Conservation (phyloP, 2,113 vertebrate genomes). For the Lates calcarifer region DNA sequence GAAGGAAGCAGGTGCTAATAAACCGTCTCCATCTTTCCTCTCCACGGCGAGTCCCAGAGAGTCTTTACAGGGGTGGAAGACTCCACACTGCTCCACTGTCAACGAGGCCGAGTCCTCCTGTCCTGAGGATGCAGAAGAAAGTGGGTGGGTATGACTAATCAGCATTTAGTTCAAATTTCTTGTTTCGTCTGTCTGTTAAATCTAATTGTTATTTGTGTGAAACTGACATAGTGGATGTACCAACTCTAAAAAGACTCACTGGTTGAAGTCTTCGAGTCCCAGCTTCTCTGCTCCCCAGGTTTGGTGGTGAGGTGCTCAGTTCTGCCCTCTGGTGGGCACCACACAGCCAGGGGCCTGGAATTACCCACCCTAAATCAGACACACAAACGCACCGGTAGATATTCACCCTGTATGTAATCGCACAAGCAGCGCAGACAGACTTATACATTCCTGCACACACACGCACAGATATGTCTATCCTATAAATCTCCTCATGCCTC, state of each 20-base stretch:
- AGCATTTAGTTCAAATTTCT: not conserved
- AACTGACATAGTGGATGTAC: too few species aligned
- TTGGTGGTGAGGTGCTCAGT: slow-evolving; percentile 36
- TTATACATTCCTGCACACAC: not conserved
- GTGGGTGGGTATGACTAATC: not conserved
- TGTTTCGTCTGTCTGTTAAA: not conserved
- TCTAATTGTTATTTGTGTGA: too few species aligned
- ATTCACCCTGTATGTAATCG: not conserved
- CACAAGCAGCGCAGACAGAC: not conserved
- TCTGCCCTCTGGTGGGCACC: slow-evolving; percentile 73
- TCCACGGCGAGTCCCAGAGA: slow-evolving; percentile 38
- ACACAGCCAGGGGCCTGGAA: slow-evolving; percentile 40
- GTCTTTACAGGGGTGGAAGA: slow-evolving; percentile 51
- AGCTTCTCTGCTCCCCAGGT: slow-evolving; percentile 39
- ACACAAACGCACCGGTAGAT: not conserved
- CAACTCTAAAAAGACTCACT: slow-evolving; percentile 41
- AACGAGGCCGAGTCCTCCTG: slow-evolving; percentile 6
- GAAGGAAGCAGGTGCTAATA: slow-evolving; percentile 44
- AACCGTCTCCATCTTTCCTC: slow-evolving; percentile 50
- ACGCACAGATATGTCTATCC: not conserved
- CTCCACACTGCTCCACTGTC: slow-evolving; percentile 45
- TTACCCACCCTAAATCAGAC: slow-evolving; percentile 39
- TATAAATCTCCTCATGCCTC: not conserved
- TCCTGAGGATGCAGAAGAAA: slow-evolving; percentile 46
- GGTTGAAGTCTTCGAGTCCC: slow-evolving; percentile 38